Conservation (phyloP, 53 echinoderm and acorn worm species). For the Henricia sp. region DNA sequence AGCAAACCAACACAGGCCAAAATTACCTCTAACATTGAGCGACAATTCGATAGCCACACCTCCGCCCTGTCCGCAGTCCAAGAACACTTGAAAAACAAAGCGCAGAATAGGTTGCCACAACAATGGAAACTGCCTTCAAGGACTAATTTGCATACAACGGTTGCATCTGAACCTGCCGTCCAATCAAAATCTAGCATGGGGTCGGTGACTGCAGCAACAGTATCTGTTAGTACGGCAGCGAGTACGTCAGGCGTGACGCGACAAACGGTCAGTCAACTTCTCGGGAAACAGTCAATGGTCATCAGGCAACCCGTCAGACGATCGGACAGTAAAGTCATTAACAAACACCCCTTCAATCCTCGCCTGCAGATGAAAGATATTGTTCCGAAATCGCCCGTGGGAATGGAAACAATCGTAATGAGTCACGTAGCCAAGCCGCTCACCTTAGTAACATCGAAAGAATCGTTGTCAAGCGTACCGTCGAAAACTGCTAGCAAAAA, state of each 20-base stretch:
- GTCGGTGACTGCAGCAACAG: slow-evolving; percentile 16
- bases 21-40: slow-evolving; percentile 1
- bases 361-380: slow-evolving; percentile 28
- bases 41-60: slow-evolving; percentile 33
- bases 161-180: not conserved
- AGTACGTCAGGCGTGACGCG: slow-evolving; percentile 33
- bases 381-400: slow-evolving; percentile 43
- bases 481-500: not conserved
- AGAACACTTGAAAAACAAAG: slow-evolving; percentile 53
- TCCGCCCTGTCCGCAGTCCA: slow-evolving; percentile 43
- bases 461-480: not conserved
- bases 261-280: slow-evolving; percentile 87
- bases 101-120: slow-evolving; percentile 27
- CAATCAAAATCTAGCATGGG: not conserved
- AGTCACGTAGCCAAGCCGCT: not conserved
- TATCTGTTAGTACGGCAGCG: too few species aligned
- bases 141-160: not conserved
- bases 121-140: slow-evolving; percentile 14
- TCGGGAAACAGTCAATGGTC: slow-evolving; percentile 78
- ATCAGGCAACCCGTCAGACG: slow-evolving; percentile 79
- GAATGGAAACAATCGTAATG: too few species aligned
- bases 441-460: slow-evolving; percentile 21
- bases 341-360: slow-evolving; percentile 45
- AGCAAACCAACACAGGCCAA: too few species aligned
- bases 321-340: slow-evolving; percentile 15